Evolutionary conservation across 2,888 invertebrate genomes (phyloP), one percentile per base, ranked within the genome.

Genomic region (Hirtodrosophila cameraria): DNA sequence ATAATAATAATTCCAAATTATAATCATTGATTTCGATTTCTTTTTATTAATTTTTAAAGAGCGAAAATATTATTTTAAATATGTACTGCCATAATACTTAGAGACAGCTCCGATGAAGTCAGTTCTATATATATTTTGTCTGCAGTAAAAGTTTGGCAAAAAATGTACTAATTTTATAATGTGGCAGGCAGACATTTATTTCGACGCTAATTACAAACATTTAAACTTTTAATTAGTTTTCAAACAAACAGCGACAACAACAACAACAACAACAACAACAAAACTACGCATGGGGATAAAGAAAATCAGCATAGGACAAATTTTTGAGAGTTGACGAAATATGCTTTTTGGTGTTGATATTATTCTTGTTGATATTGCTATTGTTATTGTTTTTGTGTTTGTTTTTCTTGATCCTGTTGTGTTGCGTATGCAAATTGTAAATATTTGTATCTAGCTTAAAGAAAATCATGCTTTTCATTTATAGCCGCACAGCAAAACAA

Each of bases 171-270:
- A 82, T 82, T 82, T 77, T 76, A 79, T 79, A 72, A 80, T 82
- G 77, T 70, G 85, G 72, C 66, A 62, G 62, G 67, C 82, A 85
- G 82, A 82, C 85, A 80, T 82, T 82, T 82, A 75, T 77, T 79
- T 68, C 77, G 68, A 72, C 64, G 77, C 83, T 77, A 85, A 85
- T 82, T 85, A 80, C 85, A 80, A 82, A 70, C 80, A 77, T 75
- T 82, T 79, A 62, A 82, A 82, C 72, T 85, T 82, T 82, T 85
- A 82, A 82, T 82, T 82, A 82, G 80, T 82, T 82, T 85, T 54
- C 61, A 57, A 77, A 76, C 78, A 80, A 68, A 43, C 58, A 33
- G 16, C 42, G 46, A 1, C 49, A 60, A 38, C 23, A 31, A 31
- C 27, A 33, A 16, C 52, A 43, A 31, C 53, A 36, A 45, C 57